Evolutionary conservation across 2,888 invertebrate genomes (phyloP).

Genomic region (Helleia helle): DNA sequence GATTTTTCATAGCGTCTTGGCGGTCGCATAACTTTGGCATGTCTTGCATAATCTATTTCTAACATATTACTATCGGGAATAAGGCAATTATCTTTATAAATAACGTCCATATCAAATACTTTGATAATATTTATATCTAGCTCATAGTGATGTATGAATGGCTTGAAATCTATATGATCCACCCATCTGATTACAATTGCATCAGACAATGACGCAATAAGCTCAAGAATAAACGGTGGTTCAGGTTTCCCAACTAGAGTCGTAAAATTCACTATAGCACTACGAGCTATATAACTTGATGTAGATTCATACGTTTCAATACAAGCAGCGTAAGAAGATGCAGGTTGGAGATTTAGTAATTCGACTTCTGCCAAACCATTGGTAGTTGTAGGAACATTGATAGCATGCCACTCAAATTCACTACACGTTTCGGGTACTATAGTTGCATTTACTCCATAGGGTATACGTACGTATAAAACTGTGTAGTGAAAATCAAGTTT

Average conservation of each 20-base stretch:
- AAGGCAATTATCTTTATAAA: constrained; percentile 40
- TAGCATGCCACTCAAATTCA: constrained; percentile 48
- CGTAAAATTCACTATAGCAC: constrained; percentile 43
- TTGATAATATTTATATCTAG: constrained; percentile 48
- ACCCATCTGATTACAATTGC: constrained; percentile 48
- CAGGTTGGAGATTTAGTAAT: constrained; percentile 40
- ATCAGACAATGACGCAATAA: constrained; percentile 40
- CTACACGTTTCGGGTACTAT: constrained; percentile 55
- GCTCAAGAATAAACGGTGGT: constrained; percentile 52
- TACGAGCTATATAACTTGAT: constrained; percentile 35
- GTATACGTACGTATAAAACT: constrained; percentile 44
- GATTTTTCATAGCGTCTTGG: constrained; percentile 44
- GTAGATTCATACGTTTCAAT: constrained; percentile 45
- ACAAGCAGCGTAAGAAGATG: constrained; percentile 51
- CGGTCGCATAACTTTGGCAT: constrained; percentile 47
- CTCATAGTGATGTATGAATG: constrained; percentile 44
- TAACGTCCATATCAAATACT: constrained; percentile 31
- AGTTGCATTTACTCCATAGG: constrained; percentile 29
- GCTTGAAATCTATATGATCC: constrained; percentile 45
- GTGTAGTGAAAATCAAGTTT: constrained; percentile 38
- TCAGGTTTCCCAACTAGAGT: constrained; percentile 51
- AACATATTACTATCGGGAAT: constrained; percentile 26
- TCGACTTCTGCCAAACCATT: constrained; percentile 28
- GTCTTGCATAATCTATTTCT: constrained; percentile 39
- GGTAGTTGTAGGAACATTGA: constrained; percentile 27